These are phyloP conservation scores for Galeruca laticollis DNA, from an alignment of 2,888 invertebrate species.

Conservation along the genomic window DNA sequence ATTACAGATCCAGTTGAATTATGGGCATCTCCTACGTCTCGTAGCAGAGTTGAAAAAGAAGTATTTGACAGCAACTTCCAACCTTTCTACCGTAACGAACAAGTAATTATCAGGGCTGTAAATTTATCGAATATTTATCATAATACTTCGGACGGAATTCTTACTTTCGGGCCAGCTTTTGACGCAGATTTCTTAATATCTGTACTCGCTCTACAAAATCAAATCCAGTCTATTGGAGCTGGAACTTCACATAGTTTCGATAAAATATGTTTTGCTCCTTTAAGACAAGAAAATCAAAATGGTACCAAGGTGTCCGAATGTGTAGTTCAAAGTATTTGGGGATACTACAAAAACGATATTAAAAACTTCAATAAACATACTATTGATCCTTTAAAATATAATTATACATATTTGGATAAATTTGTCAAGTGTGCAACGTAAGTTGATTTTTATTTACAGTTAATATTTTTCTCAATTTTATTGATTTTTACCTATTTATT, in stretches of 20 bases:
- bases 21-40: slow-evolving; percentile 93
- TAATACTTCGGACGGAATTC: slow-evolving; percentile 74
- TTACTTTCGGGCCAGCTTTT: slow-evolving; percentile 88
- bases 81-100: slow-evolving; percentile 93
- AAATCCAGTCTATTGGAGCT: slow-evolving; percentile 71
- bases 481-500: slow-evolving; percentile 48
- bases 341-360: slow-evolving; percentile 86
- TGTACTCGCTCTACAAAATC: slow-evolving; percentile 79
- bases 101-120: slow-evolving; percentile 82
- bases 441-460: slow-evolving; percentile 55
- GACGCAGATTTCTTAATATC: slow-evolving; percentile 81
- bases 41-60: slow-evolving; percentile 86
- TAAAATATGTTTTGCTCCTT: slow-evolving; percentile 93
- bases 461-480: background rate
- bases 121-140: slow-evolving; percentile 76
- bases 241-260: slow-evolving; percentile 73
- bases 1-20: slow-evolving; percentile 93
- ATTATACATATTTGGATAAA: slow-evolving; percentile 78
- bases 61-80: slow-evolving; percentile 95
- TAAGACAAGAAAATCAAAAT: slow-evolving; percentile 73
- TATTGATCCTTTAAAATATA: slow-evolving; percentile 60
- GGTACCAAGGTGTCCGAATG: slow-evolving; percentile 76
- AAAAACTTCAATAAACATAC: slow-evolving; percentile 70
- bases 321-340: slow-evolving; percentile 90
- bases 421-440: slow-evolving; percentile 80